Evolutionary conservation across 2,888 invertebrate species (phyloP).

Genomic region (Pachymerium ferrugineum): DNA sequence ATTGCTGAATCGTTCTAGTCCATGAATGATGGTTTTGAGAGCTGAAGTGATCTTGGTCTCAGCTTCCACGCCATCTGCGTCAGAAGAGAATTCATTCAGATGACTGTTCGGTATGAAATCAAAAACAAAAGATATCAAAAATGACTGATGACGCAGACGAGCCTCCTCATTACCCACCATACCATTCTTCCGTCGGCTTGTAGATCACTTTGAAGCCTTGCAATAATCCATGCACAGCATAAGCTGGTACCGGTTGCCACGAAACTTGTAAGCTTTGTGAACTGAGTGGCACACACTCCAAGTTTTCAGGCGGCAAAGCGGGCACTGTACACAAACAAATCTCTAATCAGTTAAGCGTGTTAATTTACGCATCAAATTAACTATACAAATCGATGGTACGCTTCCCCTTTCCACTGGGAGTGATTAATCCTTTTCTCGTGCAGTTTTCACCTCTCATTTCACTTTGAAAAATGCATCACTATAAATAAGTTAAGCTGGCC

Average conservation of each 20-base stretch:
- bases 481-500: not conserved
- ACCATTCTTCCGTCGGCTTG: constrained; percentile 43
- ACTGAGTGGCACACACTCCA: constrained; percentile 47
- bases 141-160: constrained; percentile 6
- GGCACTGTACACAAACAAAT: constrained; percentile 46
- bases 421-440: not conserved
- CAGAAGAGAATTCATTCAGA: not conserved
- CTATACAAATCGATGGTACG: not conserved
- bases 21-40: constrained; percentile 86
- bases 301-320: constrained; percentile 48
- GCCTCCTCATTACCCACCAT: constrained; percentile 38
- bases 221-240: constrained; percentile 50
- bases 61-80: constrained; percentile 49
- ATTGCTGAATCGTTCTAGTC: constrained; percentile 89
- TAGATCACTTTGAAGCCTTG: constrained; percentile 72
- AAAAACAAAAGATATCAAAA: not conserved
- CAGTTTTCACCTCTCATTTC: not conserved
- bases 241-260: constrained; percentile 49
- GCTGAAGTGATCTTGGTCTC: constrained; percentile 88
- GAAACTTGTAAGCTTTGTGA: constrained; percentile 48
- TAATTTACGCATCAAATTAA: not conserved
- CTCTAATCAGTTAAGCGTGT: constrained; percentile 14
- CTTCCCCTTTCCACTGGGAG: not conserved
- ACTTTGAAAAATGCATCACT: not conserved
- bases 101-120: too few relatives aligned